Base-by-base conservation (phyloP, 2,888 invertebrate species). In the Rhagium mordax region DNA sequence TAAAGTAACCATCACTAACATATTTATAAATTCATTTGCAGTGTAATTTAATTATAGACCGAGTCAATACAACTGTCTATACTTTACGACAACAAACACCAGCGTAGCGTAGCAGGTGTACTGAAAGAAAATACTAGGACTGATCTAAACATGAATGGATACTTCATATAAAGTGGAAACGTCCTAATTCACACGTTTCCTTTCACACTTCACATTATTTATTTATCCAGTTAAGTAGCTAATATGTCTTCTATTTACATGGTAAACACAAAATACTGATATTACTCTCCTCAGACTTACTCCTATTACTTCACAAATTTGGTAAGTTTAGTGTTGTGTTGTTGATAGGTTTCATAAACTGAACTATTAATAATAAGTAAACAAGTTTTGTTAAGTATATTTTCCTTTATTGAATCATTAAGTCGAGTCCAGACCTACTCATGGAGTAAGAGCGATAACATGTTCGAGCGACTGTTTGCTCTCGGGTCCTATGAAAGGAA, bases 171-270 rank as follows among this genome's bases (percentile, higher is more conserved):
- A 55, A 53, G 33, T 49, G 53, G 55, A 53, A 27, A 29, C 67
- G 71, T 61, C 71, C 71, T 41, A 67, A 60, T 71, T 71, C 71
- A 71, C 71, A 71, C 67, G 67, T 67, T 71, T 71, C 67, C 66
- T 53, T 67, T 67, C 71, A 66, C 55, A 61, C 18, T 53, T 71
- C 33, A 20, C 15, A 53, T 66, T 66, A 33, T 21, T 29, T 66
- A 53, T 66, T 55, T 55, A 21, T 41, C 29, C 29, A 20, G 55
- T n/a, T n/a, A n/a, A n/a, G n/a, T 13, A 16, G 55, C 24, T 53
- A 55, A 20, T 66, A n/a, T n/a, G n/a, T n/a, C n/a, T n/a, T n/a
- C n/a, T n/a, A n/a, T n/a, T n/a, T n/a, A n/a, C n/a, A 20, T 41
- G 27, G 10, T 29, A 21, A 41, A 51, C 27, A 29, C 18, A 55